Conservation (phyloP, 2,113 vertebrate genomes). For the Lontra canadensis region DNA sequence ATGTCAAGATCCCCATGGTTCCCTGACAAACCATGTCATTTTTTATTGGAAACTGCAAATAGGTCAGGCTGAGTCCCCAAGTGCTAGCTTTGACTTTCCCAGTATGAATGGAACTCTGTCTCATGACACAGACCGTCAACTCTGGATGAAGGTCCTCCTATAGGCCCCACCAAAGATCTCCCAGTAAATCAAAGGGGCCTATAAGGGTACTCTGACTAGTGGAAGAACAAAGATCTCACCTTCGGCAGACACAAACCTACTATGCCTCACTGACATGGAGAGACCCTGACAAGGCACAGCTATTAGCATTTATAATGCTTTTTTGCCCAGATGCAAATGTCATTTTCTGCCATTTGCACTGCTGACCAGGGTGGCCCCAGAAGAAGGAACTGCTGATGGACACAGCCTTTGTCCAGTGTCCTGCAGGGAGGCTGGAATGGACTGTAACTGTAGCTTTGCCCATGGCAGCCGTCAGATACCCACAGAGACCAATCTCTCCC, state of each 20-base stretch:
- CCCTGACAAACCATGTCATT: not conserved
- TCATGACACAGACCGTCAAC: not conserved
- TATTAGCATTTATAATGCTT: not conserved
- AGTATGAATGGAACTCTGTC: not conserved
- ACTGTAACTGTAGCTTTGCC: not conserved
- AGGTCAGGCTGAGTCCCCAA: not conserved
- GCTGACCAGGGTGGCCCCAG: not conserved
- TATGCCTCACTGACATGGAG: not conserved
- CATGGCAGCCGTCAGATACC: not conserved
- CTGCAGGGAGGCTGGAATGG: not conserved
- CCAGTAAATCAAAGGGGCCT: not conserved
- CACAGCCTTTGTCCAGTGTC: not conserved
- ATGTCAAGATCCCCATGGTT: not conserved
- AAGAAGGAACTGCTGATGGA: not conserved
- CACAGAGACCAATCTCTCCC: not conserved
- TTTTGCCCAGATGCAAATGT: constrained; percentile 47
- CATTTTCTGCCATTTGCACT: constrained; percentile 43
- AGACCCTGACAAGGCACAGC: not conserved
- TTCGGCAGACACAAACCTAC: not conserved
- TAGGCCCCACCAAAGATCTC: not conserved
- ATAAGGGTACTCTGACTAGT: not conserved
- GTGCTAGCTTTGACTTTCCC: not conserved
- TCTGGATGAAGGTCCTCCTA: no score
- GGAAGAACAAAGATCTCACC: not conserved
- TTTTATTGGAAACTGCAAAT: not conserved